Evolutionary conservation across 2,888 invertebrate genomes (phyloP).

Genomic region (Melanophora roralis): DNA sequence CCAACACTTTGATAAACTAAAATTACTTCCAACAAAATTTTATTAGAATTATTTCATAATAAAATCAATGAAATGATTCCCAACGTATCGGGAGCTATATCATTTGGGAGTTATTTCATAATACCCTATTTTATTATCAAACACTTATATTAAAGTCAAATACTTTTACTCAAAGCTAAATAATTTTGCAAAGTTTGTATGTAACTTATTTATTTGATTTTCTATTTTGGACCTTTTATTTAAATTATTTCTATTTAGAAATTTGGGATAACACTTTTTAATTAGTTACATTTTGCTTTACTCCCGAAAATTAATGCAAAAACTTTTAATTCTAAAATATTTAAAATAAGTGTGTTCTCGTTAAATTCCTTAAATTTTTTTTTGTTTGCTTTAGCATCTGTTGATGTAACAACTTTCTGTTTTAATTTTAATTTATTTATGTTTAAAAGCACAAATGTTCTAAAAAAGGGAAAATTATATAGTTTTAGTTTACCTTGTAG

Average conservation of each 20-base stretch:
- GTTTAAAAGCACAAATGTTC: not conserved
- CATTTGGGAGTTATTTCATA: no score
- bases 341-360: no score
- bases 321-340: not conserved
- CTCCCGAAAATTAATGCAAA: not conserved
- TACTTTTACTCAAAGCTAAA: no score
- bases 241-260: not conserved
- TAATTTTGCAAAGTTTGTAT: no score
- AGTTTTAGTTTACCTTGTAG: slow-evolving; percentile 17
- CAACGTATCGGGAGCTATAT: no score
- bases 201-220: not conserved
- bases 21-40: no score
- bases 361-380: no score
- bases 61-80: no score
- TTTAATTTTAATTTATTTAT: slow-evolving; percentile 12
- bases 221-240: not conserved
- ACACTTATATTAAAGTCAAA: no score
- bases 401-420: slow-evolving; percentile 12
- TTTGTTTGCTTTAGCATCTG: slow-evolving; percentile 17
- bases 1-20: no score
- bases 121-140: no score
- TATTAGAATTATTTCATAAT: no score
- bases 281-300: slow-evolving; percentile 26
- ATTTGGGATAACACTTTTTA: not conserved
- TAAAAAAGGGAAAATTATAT: not conserved